These are phyloP conservation scores for honey bee (Apis mellifera) DNA, from an alignment of 1,140 invertebrate species.

Conservation along the genomic window DNA sequence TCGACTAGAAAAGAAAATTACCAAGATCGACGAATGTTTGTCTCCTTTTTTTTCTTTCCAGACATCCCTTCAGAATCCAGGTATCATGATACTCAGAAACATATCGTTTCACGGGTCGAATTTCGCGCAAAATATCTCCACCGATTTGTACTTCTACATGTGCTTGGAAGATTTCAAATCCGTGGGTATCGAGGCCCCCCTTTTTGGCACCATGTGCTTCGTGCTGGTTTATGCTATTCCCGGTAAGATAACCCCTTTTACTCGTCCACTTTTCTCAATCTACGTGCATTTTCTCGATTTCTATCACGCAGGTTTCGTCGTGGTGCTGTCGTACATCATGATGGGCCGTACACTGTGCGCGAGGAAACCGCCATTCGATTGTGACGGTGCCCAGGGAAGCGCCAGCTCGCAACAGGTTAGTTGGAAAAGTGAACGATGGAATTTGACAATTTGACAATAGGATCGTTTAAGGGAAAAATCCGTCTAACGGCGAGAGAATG, in stretches of 20 bases:
- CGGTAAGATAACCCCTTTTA: too few species aligned
- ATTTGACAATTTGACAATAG: neutral
- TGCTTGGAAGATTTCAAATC: constrained; percentile 69
- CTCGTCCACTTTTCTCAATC: too few species aligned
- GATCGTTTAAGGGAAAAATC: neutral
- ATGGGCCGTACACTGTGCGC: constrained; percentile 88
- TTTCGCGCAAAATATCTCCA: constrained; percentile 33
- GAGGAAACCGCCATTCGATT: constrained; percentile 85
- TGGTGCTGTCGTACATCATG: constrained; percentile 86
- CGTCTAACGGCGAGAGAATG: too few species aligned
- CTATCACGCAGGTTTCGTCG: constrained; percentile 82
- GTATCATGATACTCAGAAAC: constrained; percentile 49
- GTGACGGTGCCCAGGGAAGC: constrained; percentile 81
- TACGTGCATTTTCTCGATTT: neutral
- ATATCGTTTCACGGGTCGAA: constrained; percentile 55
- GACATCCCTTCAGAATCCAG: constrained; percentile 66
- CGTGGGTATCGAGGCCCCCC: constrained; percentile 68
- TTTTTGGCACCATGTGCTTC: constrained; percentile 87
- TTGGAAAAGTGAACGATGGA: too few species aligned
- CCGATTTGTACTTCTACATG: constrained; percentile 60
- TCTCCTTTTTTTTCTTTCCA: constrained; percentile 28
- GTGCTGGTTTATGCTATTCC: constrained; percentile 88
- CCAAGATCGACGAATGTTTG: neutral
- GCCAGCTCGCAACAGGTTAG: constrained; percentile 85
- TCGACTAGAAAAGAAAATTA: neutral